Base-by-base conservation (phyloP, 2,888 invertebrate genomes). In the Heliconius erato region DNA sequence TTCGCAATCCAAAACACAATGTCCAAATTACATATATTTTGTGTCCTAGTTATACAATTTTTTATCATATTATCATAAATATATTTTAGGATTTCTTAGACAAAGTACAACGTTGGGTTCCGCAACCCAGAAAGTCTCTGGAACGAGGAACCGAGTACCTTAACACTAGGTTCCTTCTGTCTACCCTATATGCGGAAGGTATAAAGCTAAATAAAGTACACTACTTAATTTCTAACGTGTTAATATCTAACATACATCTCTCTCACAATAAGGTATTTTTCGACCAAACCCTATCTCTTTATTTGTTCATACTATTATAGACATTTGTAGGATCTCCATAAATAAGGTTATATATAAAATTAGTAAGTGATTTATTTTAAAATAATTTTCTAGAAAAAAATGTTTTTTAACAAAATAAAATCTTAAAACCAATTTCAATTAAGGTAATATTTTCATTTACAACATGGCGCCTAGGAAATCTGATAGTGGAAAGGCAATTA, bases 251-350 rank as follows among this genome's bases (percentile, higher is more conserved):
- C 83, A 81, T 79, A 81, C 84, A 85, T 74, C 81, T 80, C 74
- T 59, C 76, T 40, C 76, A 84, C 82, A 84, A 84, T 82, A 74
- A 79, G 82, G 84, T 81, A 84, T 84, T 84, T 84, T 84, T 84
- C 84, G 79, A 84, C 84, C 80, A 84, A 84, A 82, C 80, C 84
- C 84, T 84, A 84, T 84, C 80, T 84, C 76, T 82, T 85, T 91
- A 88, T 92, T 92, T 89, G 85, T 87, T 82, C 84, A 85, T 86
- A 85, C 88, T 89, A 91, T 92, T 92, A 92, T 82, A 88, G 77
- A 79, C n/a, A 11, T 28, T 14, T 79, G 68, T 82, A 77, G 72
- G 68, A 54, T 65, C 28, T 26, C 81, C 83, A 82, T 80, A 59
- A n/a, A 11, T 79, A 69, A 54, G 49, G 16, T 49, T n/a, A n/a